A percentile compares a stretch with the other conserved stretches of the same genome.
These are phyloP conservation scores for Diadumene lineata DNA, from an alignment of 92 coral and sea anemone species.

Conservation along the genomic window DNA sequence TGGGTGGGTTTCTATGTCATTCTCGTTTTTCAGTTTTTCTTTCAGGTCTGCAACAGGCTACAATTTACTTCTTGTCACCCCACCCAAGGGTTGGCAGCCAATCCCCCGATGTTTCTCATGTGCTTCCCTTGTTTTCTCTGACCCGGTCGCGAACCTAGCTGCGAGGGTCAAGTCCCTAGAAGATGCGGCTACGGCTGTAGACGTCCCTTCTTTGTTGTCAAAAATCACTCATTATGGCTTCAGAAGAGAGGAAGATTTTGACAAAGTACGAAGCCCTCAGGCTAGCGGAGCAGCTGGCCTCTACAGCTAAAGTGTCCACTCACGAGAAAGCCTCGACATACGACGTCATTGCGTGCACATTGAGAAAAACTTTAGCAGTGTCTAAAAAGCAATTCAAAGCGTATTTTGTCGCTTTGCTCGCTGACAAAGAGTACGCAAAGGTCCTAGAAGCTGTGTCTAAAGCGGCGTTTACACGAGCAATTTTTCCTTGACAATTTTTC, in stretches of 20 bases:
- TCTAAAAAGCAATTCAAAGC: slow-evolving; percentile 40
- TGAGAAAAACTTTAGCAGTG: slow-evolving; percentile 12
- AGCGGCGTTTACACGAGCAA: too few relatives aligned
- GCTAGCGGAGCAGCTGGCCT: slow-evolving; percentile 45
- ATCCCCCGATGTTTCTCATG: neutral
- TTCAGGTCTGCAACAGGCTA: neutral
- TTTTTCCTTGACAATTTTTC: too few relatives aligned
- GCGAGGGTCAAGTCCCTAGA: slow-evolving; percentile 32
- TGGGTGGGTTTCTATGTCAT: slow-evolving; percentile 13
- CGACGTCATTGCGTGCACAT: slow-evolving; percentile 34
- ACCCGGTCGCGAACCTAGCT: neutral
- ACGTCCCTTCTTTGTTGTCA: slow-evolving; percentile 18
- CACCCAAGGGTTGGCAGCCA: slow-evolving; percentile 13
- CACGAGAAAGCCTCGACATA: slow-evolving; percentile 45
- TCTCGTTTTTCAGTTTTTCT: neutral
- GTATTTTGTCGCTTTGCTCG: too few relatives aligned
- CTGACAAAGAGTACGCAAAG: too few relatives aligned
- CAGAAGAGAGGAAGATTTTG: slow-evolving; percentile 34
- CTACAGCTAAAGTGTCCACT: slow-evolving; percentile 33
- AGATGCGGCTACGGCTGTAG: slow-evolving; percentile 31
- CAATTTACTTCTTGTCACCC: neutral
- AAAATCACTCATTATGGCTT: slow-evolving; percentile 44
- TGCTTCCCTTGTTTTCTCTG: neutral
- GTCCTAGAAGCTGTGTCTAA: too few relatives aligned
- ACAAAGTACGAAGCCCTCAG: slow-evolving; percentile 46